Evolutionary conservation across 2,797 vertebrate genomes (phyloP).

Genomic region (Synaphobranchus kaupii): DNA sequence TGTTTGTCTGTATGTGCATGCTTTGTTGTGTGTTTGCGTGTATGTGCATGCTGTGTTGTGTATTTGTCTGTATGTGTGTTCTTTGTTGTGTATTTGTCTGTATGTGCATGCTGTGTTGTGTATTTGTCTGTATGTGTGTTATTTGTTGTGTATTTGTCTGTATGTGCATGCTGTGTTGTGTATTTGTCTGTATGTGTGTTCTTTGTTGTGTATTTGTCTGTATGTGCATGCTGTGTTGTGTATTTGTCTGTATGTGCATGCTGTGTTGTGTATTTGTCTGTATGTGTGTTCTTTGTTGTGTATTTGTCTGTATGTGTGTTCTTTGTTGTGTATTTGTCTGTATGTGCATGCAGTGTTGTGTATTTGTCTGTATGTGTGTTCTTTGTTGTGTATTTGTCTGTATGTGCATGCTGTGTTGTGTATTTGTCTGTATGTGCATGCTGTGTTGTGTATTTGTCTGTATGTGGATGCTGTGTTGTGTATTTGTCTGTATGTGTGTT

Average conservation of each 20-base stretch:
- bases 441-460: neutral
- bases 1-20: conserved; percentile 12
- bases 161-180: no score
- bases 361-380: neutral
- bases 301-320: conserved; percentile 35
- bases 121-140: no score
- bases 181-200: neutral
- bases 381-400: conserved; percentile 46
- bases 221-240: no score
- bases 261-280: conserved; percentile 30
- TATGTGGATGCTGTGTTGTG: neutral
- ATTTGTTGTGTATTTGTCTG: no score
- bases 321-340: conserved; percentile 39
- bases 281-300: conserved; percentile 41
- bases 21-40: neutral
- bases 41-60: conserved; percentile 4
- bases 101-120: no score
- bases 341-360: neutral
- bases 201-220: neutral
- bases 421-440: conserved; percentile 31
- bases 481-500: neutral
- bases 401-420: conserved; percentile 45
- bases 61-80: no score
- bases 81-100: no score
- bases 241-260: no score